Base-by-base conservation (phyloP, 53 echinoderm and acorn worm species). In the Holothuria scabra region DNA sequence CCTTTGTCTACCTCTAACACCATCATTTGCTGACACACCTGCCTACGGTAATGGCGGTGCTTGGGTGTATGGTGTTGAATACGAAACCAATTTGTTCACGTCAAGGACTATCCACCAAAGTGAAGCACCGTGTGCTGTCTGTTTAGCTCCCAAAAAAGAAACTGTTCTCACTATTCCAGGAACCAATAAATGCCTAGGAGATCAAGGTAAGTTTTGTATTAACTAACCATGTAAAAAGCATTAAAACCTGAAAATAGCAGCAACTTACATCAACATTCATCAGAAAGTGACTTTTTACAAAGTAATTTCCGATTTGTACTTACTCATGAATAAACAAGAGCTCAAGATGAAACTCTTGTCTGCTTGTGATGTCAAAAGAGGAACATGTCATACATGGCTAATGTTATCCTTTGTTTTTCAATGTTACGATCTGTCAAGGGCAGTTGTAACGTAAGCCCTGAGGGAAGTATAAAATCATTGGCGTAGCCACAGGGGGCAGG, bases 21-120 rank as follows among this genome's bases (percentile, higher is more conserved):
- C 76, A 76, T 56, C 76, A 48, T 76, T 76, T 49, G 76, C 76
- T 24, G 76, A 76, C 52, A 46, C 76, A 12, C 76, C 76, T 25
- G 7, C 41, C 28, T 52, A 56, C 56, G 55, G 75, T 26, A 22
- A 46, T 44, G 55, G 52, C 28, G 76, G 76, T 56, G 76, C 76
- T 52, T 56, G 12, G 22, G 2, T 76, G 10, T 76, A 76, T 29
- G 76, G 76, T 48, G 76, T 76, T 21, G 76, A 76, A 29, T 76
- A 76, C 29, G 76, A 76, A 46, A 26, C 22, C 28, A 52, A 23
- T 18, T 30, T 76, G 18, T 48, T 28, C 28, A 48, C 55, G 49
- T 76, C 76, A 25, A 28, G 13, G 56, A 52, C 24, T 28, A 19
- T 76, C 24, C 0, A 0, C 25, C 76, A 76, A 56, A 76, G 76